A percentile compares a stretch with the other conserved stretches of the same genome.
Evolutionary conservation across 1,140 invertebrate genomes (phyloP).

Genomic region (Hylaeus anthracinus): DNA sequence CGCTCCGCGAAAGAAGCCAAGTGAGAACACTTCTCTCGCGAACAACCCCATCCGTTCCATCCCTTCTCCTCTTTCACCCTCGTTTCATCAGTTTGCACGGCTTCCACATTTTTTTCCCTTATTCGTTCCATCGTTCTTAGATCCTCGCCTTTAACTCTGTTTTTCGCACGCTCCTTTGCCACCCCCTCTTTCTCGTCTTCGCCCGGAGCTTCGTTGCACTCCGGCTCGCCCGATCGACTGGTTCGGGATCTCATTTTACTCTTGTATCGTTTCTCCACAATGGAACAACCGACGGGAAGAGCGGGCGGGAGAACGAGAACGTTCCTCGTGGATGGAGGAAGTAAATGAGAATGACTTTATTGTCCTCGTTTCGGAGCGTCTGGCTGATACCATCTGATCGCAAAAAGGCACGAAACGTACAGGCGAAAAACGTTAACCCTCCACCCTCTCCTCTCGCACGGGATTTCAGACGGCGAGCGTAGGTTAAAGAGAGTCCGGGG

Average conservation of each 20-base stretch:
- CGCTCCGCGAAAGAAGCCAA: conserved; percentile 46
- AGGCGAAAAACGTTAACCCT: not conserved
- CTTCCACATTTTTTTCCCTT: not conserved
- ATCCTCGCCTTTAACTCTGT: not conserved
- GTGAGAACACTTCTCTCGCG: conserved; percentile 35
- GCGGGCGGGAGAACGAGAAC: not conserved
- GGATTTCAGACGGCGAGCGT: too few species aligned
- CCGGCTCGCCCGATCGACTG: not conserved
- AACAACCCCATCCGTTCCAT: not conserved
- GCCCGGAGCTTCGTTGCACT: not conserved
- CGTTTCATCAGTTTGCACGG: conserved; percentile 13
- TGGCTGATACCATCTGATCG: conserved; percentile 37
- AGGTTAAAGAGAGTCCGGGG: not conserved
- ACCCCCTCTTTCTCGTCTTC: not conserved
- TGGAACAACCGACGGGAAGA: conserved; percentile 15
- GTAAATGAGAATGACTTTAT: conserved; percentile 63
- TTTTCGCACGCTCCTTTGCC: not conserved
- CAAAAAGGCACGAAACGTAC: conserved; percentile 23
- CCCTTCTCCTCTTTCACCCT: conserved; percentile 1
- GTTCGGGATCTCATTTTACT: not conserved
- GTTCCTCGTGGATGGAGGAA: conserved; percentile 9
- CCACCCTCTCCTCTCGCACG: too few species aligned
- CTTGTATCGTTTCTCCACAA: conserved; percentile 42
- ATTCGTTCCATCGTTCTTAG: not conserved
- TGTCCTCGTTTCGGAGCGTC: conserved; percentile 51